Conservation (phyloP, 1,140 invertebrate genomes). For the Hylaeus anthracinus region DNA sequence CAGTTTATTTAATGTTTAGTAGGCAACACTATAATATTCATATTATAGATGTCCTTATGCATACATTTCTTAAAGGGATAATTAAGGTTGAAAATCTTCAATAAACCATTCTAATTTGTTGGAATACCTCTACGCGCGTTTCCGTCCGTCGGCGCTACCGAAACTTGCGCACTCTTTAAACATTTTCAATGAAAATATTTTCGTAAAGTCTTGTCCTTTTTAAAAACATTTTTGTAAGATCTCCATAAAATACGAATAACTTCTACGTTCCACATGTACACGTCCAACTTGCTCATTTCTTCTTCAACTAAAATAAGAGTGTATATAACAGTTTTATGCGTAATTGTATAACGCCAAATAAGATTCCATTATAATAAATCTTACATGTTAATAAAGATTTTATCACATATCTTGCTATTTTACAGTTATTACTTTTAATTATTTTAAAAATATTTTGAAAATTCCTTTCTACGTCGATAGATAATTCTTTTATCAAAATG, state of each 20-base stretch:
- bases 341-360: not conserved
- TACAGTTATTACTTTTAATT: constrained; percentile 1
- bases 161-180: too few relatives aligned
- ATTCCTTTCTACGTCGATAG: not conserved
- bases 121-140: too few relatives aligned
- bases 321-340: not conserved
- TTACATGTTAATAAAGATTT: constrained; percentile 7
- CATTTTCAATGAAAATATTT: not conserved
- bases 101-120: too few relatives aligned
- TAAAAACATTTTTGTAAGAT: constrained; percentile 12
- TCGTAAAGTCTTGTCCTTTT: constrained; percentile 30
- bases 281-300: not conserved
- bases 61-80: too few relatives aligned
- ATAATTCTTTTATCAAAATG: constrained; percentile 12
- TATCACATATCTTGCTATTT: constrained; percentile 8
- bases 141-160: too few relatives aligned
- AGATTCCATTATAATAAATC: not conserved
- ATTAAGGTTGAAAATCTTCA: too few relatives aligned
- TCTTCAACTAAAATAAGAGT: not conserved
- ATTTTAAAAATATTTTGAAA: not conserved
- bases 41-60: too few relatives aligned
- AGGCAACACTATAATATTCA: too few relatives aligned
- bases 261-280: not conserved
- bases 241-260: constrained; percentile 13
- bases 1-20: too few relatives aligned